Conservation (phyloP, 2,888 invertebrate species). For the Hofmannophila pseudospretella region DNA sequence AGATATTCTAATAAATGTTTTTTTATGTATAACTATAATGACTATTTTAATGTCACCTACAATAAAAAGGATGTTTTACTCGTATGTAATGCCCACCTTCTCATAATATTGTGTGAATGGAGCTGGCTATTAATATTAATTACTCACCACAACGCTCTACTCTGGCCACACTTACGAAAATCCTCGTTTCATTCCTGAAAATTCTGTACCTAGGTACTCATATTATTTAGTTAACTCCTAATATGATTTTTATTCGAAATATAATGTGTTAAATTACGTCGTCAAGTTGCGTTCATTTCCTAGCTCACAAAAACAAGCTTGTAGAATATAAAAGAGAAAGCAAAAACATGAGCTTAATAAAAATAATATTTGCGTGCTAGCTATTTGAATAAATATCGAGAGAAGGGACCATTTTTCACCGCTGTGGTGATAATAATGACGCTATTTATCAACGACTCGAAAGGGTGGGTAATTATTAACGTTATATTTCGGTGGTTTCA, state of each 20-base stretch:
- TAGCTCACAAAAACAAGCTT: background rate
- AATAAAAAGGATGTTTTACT: no score
- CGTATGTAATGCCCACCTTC: constrained; percentile 7
- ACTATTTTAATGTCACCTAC: no score
- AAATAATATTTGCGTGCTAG: constrained; percentile 49
- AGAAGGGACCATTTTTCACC: constrained; percentile 64
- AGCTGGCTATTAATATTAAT: constrained; percentile 26
- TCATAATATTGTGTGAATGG: constrained; percentile 15
- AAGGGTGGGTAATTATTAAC: constrained; percentile 73
- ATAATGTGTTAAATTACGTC: no score
- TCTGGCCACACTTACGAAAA: constrained; percentile 5
- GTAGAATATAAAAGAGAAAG: constrained; percentile 6
- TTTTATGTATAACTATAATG: no score
- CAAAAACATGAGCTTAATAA: constrained; percentile 39
- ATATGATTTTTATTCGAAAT: no score
- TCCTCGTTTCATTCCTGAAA: constrained; percentile 7
- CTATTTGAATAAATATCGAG: constrained; percentile 70
- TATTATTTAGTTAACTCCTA: no score
- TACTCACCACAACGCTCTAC: constrained; percentile 13
- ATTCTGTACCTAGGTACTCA: no score
- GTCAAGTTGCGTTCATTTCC: no score
- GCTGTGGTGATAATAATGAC: constrained; percentile 70
- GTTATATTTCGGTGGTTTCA: constrained; percentile 62
- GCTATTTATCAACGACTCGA: constrained; percentile 72
- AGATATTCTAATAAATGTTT: no score